Conservation (phyloP, 2,113 vertebrate species). For the Dasyurus viverrinus region DNA sequence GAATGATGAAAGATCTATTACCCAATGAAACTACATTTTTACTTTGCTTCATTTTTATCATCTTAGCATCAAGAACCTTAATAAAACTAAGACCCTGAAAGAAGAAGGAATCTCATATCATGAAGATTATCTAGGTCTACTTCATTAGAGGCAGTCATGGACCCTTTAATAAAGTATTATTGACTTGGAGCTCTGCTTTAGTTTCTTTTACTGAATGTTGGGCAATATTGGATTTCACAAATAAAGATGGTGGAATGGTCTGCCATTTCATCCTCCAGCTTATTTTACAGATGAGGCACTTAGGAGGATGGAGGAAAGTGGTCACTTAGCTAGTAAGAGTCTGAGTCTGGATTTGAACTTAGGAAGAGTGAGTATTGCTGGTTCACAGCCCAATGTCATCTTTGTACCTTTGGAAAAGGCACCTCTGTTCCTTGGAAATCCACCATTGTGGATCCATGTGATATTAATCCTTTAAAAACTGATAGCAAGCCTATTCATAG, state of each 20-base stretch:
- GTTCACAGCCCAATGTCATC: background rate
- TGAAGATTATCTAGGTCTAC: background rate
- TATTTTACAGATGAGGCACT: background rate
- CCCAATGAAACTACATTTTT: background rate
- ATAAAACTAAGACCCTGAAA: background rate
- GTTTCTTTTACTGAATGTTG: background rate
- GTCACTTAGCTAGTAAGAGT: background rate
- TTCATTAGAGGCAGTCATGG: background rate
- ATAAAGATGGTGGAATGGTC: background rate
- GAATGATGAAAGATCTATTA: background rate
- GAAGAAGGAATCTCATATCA: background rate
- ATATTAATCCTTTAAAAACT: background rate
- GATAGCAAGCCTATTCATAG: background rate
- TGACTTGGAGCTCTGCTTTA: background rate
- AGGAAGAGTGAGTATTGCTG: background rate
- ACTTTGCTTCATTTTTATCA: background rate
- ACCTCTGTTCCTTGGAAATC: too few relatives aligned
- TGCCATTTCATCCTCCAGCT: background rate
- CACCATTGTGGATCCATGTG: background rate
- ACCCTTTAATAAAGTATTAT: background rate
- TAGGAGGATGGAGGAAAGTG: background rate
- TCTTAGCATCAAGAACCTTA: background rate
- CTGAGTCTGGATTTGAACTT: background rate
- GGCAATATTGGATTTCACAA: background rate
- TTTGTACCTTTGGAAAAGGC: background rate